Evolutionary conservation across 2,797 vertebrate genomes (phyloP).

Genomic region (Liparis tanakae): DNA sequence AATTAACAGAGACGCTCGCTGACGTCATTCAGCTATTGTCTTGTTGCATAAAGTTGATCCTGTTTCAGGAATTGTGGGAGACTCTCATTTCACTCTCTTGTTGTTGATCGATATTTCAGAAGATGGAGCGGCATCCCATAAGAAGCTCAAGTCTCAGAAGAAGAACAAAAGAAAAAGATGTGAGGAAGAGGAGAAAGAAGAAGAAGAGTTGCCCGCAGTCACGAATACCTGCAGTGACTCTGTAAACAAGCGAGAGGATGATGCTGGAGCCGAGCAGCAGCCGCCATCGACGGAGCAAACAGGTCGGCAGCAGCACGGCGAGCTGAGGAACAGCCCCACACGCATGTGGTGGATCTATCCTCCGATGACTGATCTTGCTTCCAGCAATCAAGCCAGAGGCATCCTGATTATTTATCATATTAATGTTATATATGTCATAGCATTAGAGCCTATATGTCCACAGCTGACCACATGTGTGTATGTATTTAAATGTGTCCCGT

Average conservation of each 20-base stretch:
- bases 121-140: conserved; percentile 56
- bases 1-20: neutral
- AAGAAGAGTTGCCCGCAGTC: neutral
- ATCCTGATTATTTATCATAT: fast-evolving
- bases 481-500: neutral
- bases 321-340: neutral
- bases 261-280: neutral
- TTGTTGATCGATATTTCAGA: conserved; percentile 64
- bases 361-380: neutral
- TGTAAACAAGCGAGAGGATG: conserved; percentile 12
- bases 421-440: neutral
- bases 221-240: conserved; percentile 3
- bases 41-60: neutral
- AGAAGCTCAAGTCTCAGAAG: conserved; percentile 57
- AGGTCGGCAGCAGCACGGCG: conserved; percentile 32
- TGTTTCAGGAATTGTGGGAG: neutral
- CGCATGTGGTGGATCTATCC: neutral
- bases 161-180: conserved; percentile 47
- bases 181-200: conserved; percentile 44
- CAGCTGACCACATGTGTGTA: no score
- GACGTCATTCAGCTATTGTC: neutral
- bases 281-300: conserved; percentile 11
- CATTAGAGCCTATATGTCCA: neutral
- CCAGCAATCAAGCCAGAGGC: neutral
- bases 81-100: neutral